Conservation (phyloP, 2,797 vertebrate genomes). For the Periparus ater region DNA sequence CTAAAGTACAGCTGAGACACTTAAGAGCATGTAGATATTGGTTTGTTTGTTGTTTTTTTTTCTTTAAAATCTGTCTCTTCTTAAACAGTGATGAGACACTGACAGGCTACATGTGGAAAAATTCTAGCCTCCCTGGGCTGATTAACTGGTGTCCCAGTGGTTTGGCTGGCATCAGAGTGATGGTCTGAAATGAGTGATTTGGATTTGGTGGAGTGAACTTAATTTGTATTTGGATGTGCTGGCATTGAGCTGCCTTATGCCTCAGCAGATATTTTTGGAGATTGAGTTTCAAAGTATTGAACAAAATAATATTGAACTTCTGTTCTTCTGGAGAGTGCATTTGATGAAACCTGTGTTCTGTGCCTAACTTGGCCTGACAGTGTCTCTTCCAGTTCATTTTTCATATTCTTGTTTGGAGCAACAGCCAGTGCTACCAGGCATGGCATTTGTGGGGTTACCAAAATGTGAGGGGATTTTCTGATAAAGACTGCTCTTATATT, state of each 20-base stretch:
- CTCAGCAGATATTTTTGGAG: not conserved
- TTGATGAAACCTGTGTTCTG: not conserved
- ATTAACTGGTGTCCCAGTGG: not conserved
- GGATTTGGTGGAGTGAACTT: not conserved
- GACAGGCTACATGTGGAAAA: not conserved
- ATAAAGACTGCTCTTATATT: not conserved
- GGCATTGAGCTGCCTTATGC: not conserved
- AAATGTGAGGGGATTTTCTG: not conserved
- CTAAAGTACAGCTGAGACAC: not conserved
- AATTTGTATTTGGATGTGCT: not conserved
- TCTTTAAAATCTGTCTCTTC: not conserved
- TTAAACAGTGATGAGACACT: not conserved
- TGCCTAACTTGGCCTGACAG: not conserved
- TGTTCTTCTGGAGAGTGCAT: not conserved
- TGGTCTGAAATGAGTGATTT: not conserved
- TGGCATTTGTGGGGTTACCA: not conserved
- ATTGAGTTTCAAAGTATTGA: not conserved
- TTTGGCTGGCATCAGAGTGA: not conserved
- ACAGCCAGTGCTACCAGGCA: not conserved
- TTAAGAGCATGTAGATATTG: not conserved
- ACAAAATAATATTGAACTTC: not conserved
- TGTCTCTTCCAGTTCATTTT: not conserved
- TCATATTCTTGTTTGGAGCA: conserved; percentile 36
- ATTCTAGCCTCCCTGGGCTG: not conserved
- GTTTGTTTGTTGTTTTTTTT: not conserved